phyloP scores from a whole-genome alignment of 2,113 vertebrate genomes.

The Cyphomyrus plagiostoma region DNA sequence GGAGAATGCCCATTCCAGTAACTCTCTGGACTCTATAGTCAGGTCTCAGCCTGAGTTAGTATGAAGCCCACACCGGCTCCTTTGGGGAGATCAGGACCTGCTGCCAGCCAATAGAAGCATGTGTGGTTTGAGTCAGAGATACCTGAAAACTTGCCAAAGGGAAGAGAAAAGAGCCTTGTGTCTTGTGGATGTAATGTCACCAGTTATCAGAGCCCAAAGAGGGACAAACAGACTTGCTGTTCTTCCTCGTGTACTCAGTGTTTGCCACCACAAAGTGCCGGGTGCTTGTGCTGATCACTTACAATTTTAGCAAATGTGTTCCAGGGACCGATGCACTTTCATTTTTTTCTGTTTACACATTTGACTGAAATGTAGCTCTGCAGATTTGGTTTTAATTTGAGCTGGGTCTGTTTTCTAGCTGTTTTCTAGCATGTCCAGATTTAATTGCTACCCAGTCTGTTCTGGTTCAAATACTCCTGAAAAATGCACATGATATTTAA shows the following conservation, averaged over 20 bases:
- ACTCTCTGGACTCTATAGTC: neutral
- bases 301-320: neutral
- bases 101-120: neutral
- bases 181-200: conserved; percentile 18
- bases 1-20: neutral
- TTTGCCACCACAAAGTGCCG: neutral
- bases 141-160: neutral
- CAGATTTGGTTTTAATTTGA: neutral
- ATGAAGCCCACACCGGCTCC: neutral
- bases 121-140: neutral
- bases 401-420: neutral
- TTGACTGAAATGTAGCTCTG: neutral
- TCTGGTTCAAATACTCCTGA: neutral
- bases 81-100: neutral
- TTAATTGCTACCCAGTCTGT: neutral
- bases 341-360: neutral
- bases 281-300: neutral
- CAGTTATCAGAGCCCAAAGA: neutral
- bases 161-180: conserved; percentile 1
- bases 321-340: neutral
- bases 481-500: neutral
- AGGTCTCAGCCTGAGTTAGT: neutral
- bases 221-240: neutral
- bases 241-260: neutral
- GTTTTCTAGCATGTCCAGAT: neutral